Conservation (phyloP, 2,113 vertebrate genomes). For the Charadrius vociferus region DNA sequence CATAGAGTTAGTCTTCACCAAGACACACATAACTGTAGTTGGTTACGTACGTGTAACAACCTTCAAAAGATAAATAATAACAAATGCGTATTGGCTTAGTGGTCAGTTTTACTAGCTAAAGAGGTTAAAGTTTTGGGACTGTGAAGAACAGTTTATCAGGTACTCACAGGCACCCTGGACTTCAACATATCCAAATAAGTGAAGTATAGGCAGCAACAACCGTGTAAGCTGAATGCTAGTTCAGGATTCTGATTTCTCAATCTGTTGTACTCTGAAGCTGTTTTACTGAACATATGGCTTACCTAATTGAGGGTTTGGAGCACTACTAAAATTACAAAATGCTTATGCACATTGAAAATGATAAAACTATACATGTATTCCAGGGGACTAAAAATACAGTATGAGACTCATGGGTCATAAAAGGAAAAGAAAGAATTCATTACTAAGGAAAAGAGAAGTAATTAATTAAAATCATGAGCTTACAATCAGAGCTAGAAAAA, state of each 20-base stretch:
- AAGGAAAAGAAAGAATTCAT: background rate
- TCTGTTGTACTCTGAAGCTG: background rate
- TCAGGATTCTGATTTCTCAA: background rate
- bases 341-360: background rate
- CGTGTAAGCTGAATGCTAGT: background rate
- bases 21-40: background rate
- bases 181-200: background rate
- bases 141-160: background rate
- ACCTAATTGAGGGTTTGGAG: conserved; percentile 16
- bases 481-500: background rate
- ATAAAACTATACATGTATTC: background rate
- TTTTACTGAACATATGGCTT: conserved; percentile 3
- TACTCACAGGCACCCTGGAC: background rate
- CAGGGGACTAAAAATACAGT: background rate
- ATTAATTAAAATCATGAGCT: background rate
- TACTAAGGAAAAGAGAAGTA: background rate
- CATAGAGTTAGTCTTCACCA: background rate
- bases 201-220: background rate
- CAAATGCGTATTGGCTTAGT: background rate
- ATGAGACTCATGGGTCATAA: background rate
- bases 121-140: background rate
- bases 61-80: background rate
- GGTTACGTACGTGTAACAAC: background rate
- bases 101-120: background rate
- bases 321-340: background rate